Percentiles rank a stretch among this genome's conserved stretches.
Conservation (phyloP, 2,888 invertebrate genomes). For the Muschampia plurimacula region DNA sequence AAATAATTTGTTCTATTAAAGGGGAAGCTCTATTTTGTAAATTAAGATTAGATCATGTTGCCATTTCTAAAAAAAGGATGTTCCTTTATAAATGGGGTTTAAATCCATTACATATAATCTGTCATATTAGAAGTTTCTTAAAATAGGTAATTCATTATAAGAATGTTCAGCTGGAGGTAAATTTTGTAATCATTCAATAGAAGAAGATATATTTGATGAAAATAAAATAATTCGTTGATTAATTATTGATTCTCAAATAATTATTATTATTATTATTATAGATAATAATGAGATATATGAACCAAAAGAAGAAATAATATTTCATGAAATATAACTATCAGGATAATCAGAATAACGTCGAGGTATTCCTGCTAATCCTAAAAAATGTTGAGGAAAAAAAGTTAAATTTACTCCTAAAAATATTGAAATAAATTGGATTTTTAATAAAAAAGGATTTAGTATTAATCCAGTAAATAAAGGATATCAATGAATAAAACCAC, state of each 20-base stretch:
- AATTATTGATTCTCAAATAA: conserved; percentile 87
- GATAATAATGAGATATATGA: conserved; percentile 87
- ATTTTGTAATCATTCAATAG: conserved; percentile 87
- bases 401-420: conserved; percentile 92
- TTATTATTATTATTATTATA: conserved; percentile 86
- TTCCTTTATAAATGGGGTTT: conserved; percentile 89
- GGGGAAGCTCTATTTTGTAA: conserved; percentile 87
- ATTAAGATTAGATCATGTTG: conserved; percentile 85
- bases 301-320: conserved; percentile 89
- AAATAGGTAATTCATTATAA: conserved; percentile 85
- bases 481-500: conserved; percentile 88
- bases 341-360: conserved; percentile 92
- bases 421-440: conserved; percentile 89
- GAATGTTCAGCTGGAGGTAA: conserved; percentile 86
- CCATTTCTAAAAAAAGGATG: conserved; percentile 87
- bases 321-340: conserved; percentile 86
- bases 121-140: conserved; percentile 88
- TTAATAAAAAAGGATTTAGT: conserved; percentile 86
- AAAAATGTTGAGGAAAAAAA: conserved; percentile 93
- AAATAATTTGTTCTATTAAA: conserved; percentile 88
- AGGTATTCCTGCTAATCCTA: conserved; percentile 85
- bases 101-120: conserved; percentile 86
- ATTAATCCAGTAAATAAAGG: conserved; percentile 88
- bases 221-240: conserved; percentile 81
- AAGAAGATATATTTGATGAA: conserved; percentile 78